Percentiles rank a stretch among this genome's conserved stretches.
These are phyloP conservation scores for Cephalopterus ornatus DNA, from an alignment of 2,113 vertebrate species.

Conservation along the genomic window DNA sequence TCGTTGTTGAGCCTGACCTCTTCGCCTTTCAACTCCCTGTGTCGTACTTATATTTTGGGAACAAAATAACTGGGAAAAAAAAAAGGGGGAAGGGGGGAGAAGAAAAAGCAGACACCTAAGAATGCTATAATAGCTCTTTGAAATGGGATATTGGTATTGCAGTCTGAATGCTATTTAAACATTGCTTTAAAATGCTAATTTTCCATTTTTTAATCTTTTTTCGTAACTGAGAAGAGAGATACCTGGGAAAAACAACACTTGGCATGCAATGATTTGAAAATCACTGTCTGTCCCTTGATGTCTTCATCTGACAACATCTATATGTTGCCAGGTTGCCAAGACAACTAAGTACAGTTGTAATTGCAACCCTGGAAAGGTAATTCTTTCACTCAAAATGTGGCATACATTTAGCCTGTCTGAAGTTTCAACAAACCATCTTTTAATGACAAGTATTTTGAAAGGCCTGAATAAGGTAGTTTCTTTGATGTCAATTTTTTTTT, in stretches of 20 bases:
- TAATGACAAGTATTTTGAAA: slow-evolving; percentile 79
- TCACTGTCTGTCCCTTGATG: slow-evolving; percentile 68
- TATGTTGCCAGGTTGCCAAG: slow-evolving; percentile 76
- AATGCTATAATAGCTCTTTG: neutral
- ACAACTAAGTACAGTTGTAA: slow-evolving; percentile 77
- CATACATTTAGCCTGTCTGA: slow-evolving; percentile 76
- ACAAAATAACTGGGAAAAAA: neutral
- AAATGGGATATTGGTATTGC: neutral
- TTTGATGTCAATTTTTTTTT: slow-evolving; percentile 59
- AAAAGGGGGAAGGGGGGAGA: neutral
- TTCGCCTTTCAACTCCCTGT: neutral
- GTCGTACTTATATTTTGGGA: neutral
- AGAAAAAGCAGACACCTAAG: neutral
- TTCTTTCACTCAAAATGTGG: slow-evolving; percentile 76
- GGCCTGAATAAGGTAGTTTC: slow-evolving; percentile 64
- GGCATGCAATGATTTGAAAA: slow-evolving; percentile 67
- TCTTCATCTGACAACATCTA: slow-evolving; percentile 79
- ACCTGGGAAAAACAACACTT: slow-evolving; percentile 56
- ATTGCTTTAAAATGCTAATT: slow-evolving; percentile 31
- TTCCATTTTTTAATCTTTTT: neutral
- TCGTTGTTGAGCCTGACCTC: neutral
- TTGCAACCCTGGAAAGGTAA: slow-evolving; percentile 77
- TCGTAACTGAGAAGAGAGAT: neutral
- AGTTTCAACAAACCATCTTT: slow-evolving; percentile 79
- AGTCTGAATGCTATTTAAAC: slow-evolving; percentile 1